Conservation (phyloP, 2,113 vertebrate species). For the Plecturocebus donacophilus region DNA sequence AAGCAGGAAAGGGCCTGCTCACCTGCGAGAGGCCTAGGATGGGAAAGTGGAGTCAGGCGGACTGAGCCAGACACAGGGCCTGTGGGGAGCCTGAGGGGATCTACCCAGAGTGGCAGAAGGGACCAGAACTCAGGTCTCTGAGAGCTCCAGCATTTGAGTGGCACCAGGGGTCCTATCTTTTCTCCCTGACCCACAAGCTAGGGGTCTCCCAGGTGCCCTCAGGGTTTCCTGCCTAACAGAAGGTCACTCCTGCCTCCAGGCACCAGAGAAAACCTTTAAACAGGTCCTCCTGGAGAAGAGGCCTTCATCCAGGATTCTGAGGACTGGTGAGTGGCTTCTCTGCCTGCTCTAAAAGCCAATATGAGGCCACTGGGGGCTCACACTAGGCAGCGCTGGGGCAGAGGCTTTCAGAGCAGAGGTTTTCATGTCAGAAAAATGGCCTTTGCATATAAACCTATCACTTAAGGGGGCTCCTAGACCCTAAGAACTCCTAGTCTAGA, state of each 20-base stretch:
- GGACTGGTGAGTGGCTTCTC: not conserved
- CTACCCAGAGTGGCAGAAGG: not conserved
- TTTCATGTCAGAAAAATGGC: not conserved
- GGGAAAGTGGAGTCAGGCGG: not conserved
- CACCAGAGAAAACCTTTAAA: not conserved
- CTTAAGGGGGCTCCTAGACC: not conserved
- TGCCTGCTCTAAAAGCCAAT: not conserved
- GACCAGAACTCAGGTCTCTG: not conserved
- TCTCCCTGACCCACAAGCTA: not conserved
- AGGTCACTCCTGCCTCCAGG: not conserved
- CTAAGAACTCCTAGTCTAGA: not conserved
- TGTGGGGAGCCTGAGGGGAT: not conserved
- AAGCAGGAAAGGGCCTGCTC: not conserved
- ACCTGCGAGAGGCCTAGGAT: not conserved
- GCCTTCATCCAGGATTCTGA: not conserved
- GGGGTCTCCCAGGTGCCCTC: not conserved
- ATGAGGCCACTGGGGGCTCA: not conserved
- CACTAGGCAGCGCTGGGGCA: not conserved
- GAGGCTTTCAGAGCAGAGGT: not conserved
- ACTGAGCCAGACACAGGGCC: not conserved
- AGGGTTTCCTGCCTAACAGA: not conserved
- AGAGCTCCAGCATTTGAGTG: not conserved
- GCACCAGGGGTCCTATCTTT: not conserved
- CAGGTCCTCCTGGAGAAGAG: not conserved
- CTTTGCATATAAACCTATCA: not conserved